phyloP scores from a whole-genome alignment of 2,113 vertebrate genomes.

The Stomatorhinus ivindoensis region DNA sequence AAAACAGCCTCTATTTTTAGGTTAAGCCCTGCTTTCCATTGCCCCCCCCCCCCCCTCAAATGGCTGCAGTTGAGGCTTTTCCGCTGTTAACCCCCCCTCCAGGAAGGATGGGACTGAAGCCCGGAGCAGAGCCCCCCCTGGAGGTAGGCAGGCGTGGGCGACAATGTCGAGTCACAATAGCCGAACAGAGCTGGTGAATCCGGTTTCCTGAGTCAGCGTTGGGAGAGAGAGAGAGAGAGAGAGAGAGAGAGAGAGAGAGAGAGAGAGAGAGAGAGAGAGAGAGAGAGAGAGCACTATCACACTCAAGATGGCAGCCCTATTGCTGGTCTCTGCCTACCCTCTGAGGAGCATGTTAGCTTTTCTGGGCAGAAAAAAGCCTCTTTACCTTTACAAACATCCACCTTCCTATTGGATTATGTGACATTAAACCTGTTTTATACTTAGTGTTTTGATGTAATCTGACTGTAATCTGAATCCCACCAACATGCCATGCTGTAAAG shows the following conservation, averaged over 20 bases:
- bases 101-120: neutral
- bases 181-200: neutral
- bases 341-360: neutral
- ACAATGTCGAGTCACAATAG: neutral
- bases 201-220: neutral
- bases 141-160: neutral
- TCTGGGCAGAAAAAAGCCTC: neutral
- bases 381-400: neutral
- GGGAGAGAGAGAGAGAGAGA: neutral
- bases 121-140: neutral
- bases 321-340: neutral
- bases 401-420: neutral
- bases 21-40: neutral
- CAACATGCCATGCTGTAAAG: neutral
- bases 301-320: neutral
- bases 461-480: neutral
- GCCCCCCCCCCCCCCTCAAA: neutral
- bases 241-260: neutral
- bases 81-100: neutral
- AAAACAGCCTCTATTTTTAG: neutral
- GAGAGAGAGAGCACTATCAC: neutral
- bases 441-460: neutral
- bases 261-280: neutral
- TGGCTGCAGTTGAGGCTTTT: neutral
- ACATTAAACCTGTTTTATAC: neutral